These are phyloP conservation scores for Psephotus haematonotus DNA, from an alignment of 2,113 vertebrate genomes.

Conservation along the genomic window DNA sequence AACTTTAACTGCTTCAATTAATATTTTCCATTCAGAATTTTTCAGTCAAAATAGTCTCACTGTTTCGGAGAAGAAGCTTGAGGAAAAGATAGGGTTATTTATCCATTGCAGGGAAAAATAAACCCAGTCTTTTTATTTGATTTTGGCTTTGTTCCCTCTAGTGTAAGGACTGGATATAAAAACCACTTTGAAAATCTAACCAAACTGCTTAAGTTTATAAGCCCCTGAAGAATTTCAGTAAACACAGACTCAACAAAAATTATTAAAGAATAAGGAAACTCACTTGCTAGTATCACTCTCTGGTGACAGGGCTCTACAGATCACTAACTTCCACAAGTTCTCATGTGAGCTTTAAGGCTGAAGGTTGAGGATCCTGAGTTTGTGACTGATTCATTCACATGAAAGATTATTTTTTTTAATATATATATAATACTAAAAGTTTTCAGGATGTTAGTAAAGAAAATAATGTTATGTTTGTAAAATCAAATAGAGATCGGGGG, in stretches of 20 bases:
- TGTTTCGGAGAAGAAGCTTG: background rate
- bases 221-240: conserved; percentile 29
- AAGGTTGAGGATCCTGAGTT: background rate
- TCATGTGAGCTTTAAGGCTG: background rate
- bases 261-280: background rate
- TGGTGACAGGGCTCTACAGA: background rate
- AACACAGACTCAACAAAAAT: conserved; percentile 3
- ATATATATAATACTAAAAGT: background rate
- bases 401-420: background rate
- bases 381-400: background rate
- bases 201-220: conserved; percentile 32
- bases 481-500: background rate
- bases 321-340: background rate
- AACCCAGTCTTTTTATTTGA: background rate
- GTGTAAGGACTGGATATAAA: conserved; percentile 22
- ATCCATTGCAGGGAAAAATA: background rate
- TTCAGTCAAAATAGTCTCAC: background rate
- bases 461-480: background rate
- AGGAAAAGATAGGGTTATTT: background rate
- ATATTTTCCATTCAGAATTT: conserved; percentile 4
- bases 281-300: background rate
- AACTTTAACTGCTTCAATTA: conserved; percentile 1
- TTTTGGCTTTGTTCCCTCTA: conserved; percentile 23
- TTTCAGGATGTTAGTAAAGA: background rate
- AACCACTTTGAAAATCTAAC: conserved; percentile 4